Base-by-base conservation (phyloP, 2,113 vertebrate genomes). In the Henicopernis longicauda region DNA sequence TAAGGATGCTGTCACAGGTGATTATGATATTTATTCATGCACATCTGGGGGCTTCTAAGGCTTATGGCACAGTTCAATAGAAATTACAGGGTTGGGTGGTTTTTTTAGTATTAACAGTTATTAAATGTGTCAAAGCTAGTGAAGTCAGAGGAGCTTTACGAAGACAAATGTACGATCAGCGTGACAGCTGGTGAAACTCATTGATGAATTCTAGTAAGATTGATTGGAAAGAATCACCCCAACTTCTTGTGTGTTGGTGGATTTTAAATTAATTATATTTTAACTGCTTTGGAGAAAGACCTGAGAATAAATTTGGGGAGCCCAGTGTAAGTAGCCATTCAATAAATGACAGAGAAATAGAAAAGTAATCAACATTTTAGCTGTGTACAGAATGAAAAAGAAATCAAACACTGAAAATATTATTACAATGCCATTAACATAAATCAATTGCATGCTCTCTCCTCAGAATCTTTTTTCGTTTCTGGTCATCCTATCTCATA, bases 381-480 rank as follows among this genome's bases (percentile, higher is more conserved):
- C 63, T 95, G 87, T 94, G 84, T 96, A 89, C 89, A 81, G 79
- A 94, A 90, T 90, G 82, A 90, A 95, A 97, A 95, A 95, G 84
- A 94, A 96, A 97, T 94, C 87, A 93, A 97, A 94, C 66, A 85
- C 62, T 54, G 93, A 95, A 97, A 97, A 95, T 90, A 95, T 93
- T 96, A 93, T 95, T 95, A 90, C 72, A 92, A 36, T 57, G n/a
- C 50, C 26, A 95, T 94, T 96, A 94, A 90, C 87, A 88, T 95
- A 95, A 97, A 96, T 96, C 93, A 96, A 96, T 89, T 62, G 66
- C 63, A 12, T 66, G 63, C 89, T 85, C 34, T 85, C 16, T 74
- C 71, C 59, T 81, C 71, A 77, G 84, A 94, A 90, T 97, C 87
- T 82, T 89, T 93, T 94, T 93, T 95, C 74, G 88, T 91, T 95